Evolutionary conservation across 2,113 vertebrate species (phyloP).

Genomic region (Xiphophorus hellerii): DNA sequence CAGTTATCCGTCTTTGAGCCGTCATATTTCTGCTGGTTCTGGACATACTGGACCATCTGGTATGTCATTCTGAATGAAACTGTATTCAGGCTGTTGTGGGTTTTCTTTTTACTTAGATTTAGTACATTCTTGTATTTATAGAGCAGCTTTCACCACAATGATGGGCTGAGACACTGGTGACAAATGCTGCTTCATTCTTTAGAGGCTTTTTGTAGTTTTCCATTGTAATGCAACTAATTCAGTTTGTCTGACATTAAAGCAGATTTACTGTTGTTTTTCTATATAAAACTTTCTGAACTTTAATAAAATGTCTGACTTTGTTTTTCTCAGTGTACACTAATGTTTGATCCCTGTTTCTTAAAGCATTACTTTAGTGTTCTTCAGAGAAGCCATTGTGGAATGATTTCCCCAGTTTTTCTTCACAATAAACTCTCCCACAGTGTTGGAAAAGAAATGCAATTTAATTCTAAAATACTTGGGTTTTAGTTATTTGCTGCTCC

Average conservation of each 20-base stretch:
- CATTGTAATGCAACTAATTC: not conserved
- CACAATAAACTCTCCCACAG: not conserved
- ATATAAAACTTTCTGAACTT: not conserved
- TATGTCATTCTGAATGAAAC: conserved; percentile 5
- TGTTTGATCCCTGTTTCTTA: not conserved
- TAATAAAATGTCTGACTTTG: not conserved
- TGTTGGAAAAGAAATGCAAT: not conserved
- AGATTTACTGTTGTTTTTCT: not conserved
- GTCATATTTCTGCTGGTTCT: conserved; percentile 34
- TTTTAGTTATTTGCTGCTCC: no score
- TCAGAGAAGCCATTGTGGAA: not conserved
- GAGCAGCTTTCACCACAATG: not conserved
- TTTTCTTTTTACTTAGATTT: conserved; percentile 2
- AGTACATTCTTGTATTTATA: not conserved
- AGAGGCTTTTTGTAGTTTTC: not conserved
- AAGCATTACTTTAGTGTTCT: not conserved
- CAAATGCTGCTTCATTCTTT: conserved; percentile 4
- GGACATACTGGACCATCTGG: conserved; percentile 3
- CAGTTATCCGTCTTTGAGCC: conserved; percentile 30
- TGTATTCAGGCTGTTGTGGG: not conserved
- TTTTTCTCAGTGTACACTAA: no score
- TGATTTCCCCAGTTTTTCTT: not conserved
- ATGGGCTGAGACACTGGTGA: not conserved
- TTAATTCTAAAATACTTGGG: not conserved
- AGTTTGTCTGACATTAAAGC: not conserved